phyloP scores from a whole-genome alignment of 1,140 invertebrate species.

The Temnothorax curvispinosus region DNA sequence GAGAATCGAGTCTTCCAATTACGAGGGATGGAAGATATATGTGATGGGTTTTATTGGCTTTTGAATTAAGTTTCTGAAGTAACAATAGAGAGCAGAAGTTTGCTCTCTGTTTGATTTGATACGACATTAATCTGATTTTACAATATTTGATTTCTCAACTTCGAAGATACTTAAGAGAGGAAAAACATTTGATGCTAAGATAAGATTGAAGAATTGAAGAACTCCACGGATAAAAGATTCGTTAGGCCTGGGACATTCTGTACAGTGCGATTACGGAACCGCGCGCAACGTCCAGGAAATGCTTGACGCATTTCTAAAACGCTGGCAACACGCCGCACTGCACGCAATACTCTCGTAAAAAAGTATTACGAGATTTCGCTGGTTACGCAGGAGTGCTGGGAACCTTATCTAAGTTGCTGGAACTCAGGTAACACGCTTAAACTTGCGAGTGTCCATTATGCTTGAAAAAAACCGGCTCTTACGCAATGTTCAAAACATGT shows the following conservation, averaged over 20 bases:
- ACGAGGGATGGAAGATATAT: neutral
- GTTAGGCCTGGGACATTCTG: neutral
- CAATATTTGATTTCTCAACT: neutral
- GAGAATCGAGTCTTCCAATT: neutral
- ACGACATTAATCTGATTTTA: neutral
- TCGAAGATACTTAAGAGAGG: neutral
- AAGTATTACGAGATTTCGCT: constrained; percentile 30
- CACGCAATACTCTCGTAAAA: constrained; percentile 22
- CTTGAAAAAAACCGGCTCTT: neutral
- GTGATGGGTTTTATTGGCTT: neutral
- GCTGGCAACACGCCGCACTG: neutral
- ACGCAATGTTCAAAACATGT: neutral
- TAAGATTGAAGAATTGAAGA: neutral
- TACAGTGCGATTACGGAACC: constrained; percentile 3
- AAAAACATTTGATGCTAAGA: neutral
- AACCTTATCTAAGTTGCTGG: constrained; percentile 8
- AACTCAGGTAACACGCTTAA: neutral
- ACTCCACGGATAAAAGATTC: neutral
- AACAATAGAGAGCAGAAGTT: neutral
- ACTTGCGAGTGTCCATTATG: neutral
- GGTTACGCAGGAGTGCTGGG: neutral
- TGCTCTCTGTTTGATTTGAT: neutral
- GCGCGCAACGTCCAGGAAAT: constrained; percentile 21
- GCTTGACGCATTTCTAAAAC: neutral
- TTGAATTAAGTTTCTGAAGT: neutral